Percentiles rank a stretch among this genome's conserved stretches.
phyloP scores from a whole-genome alignment of 2,797 vertebrate genomes.

The Hydrophis major region DNA sequence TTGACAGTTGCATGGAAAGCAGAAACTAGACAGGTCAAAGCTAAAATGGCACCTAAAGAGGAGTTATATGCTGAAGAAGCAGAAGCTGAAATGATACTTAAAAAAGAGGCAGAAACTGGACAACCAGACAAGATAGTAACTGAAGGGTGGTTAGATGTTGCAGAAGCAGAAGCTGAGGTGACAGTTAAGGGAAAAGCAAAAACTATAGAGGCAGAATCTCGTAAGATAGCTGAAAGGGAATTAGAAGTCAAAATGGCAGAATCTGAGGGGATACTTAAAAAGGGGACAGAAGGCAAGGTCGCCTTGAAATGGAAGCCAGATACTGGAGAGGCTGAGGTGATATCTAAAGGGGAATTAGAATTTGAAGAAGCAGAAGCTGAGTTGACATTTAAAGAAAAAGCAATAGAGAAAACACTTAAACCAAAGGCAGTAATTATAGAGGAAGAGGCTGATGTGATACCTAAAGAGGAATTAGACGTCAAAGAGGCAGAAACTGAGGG shows the following conservation, averaged over 20 bases:
- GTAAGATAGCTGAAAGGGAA: not conserved
- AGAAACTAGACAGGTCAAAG: not conserved
- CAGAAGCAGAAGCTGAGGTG: not conserved
- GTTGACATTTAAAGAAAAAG: not conserved
- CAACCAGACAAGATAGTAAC: not conserved
- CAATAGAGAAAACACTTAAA: not conserved
- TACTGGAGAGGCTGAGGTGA: not conserved
- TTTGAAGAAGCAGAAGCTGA: not conserved
- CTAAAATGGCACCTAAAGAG: not conserved
- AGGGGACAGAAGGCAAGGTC: not conserved
- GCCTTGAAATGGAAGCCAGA: not conserved
- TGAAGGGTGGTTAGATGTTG: not conserved
- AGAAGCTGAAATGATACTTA: not conserved
- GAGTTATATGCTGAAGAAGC: not conserved
- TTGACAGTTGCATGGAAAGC: not conserved
- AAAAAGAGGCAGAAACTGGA: not conserved
- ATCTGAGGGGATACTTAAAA: not conserved
- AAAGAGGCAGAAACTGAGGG: not conserved
- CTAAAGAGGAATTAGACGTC: not conserved
- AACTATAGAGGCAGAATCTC: not conserved
- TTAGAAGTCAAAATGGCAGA: not conserved
- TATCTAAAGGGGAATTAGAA: not conserved
- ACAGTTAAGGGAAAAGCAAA: not conserved
- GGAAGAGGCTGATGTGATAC: not conserved
- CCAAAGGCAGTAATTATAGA: not conserved